phyloP scores from a whole-genome alignment of 2,888 invertebrate species.

The Embidobia sp. region DNA sequence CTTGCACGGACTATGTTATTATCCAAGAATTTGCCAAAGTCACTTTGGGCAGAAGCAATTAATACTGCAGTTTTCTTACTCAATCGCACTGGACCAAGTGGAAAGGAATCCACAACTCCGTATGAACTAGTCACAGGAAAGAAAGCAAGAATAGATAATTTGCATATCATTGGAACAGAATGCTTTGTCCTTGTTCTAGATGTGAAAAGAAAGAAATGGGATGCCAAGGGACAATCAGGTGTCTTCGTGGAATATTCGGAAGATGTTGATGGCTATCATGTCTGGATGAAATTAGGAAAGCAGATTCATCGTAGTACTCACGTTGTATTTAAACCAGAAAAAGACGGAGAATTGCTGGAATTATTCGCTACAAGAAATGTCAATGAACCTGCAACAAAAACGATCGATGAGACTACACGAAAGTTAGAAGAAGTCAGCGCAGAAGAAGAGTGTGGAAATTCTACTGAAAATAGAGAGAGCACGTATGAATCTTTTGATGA shows the following conservation, averaged over 20 bases:
- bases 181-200: slow-evolving; percentile 12
- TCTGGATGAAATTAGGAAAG: slow-evolving; percentile 35
- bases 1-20: slow-evolving; percentile 39
- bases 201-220: slow-evolving; percentile 37
- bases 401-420: not conserved
- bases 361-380: too few species aligned
- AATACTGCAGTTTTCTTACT: slow-evolving; percentile 55
- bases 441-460: not conserved
- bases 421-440: not conserved
- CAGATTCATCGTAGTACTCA: slow-evolving; percentile 21
- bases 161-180: slow-evolving; percentile 26
- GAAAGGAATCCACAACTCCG: slow-evolving; percentile 50
- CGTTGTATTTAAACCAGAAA: slow-evolving; percentile 38
- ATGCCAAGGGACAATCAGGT: slow-evolving; percentile 30
- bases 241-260: slow-evolving; percentile 40
- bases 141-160: slow-evolving; percentile 31
- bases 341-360: too few species aligned
- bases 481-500: not conserved
- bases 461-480: not conserved
- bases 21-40: slow-evolving; percentile 25
- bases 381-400: too few species aligned
- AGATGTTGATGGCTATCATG: slow-evolving; percentile 27
- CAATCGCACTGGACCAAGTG: slow-evolving; percentile 56
- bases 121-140: slow-evolving; percentile 50
- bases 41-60: slow-evolving; percentile 41